Base-by-base conservation (phyloP, 2,888 invertebrate species). In the Cheilosia soror region DNA sequence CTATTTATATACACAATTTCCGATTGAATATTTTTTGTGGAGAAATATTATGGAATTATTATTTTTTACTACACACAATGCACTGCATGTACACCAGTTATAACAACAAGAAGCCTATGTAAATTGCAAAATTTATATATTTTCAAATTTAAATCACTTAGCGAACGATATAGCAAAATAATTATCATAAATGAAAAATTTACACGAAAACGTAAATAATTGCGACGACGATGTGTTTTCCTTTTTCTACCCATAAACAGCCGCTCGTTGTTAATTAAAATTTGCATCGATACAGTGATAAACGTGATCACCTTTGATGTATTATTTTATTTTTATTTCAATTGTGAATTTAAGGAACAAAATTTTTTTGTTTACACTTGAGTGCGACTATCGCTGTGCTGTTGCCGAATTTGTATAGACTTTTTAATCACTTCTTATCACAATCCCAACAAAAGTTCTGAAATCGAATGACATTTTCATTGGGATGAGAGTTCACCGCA, bases 171-270 rank as follows among this genome's bases (percentile, higher is more conserved):
- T 58, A 85, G 76, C 76, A 81, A 85, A 85, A 85, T 80, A 80
- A 85, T 81, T 51, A 85, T 85, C 76, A 81, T 81, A 81, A 85
- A 85, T 72, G 77, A 85, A 85, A 85, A 85, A 72, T 85, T 85
- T 80, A 85, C 91, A 90, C 90, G 91, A 89, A 91, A 91, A 91
- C 91, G 91, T 90, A 91, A 92, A 91, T 91, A 91, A 91, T 92
- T 91, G 91, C 90, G 91, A 90, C 92, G 91, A 89, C 91, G 91
- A 88, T 91, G 87, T 88, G 90, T 89, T 90, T 90, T 92, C 89
- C 91, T 90, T 91, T 91, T 92, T 90, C 90, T 92, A 91, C 92
- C 91, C 91, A 91, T 91, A 91, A 92, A 91, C 92, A 90, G 89
- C 87, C 88, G 88, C 86, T 84, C 76, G 78, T 87, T 81, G 84